phyloP scores from a whole-genome alignment of 2,113 vertebrate species.

The Diadophis punctatus region DNA sequence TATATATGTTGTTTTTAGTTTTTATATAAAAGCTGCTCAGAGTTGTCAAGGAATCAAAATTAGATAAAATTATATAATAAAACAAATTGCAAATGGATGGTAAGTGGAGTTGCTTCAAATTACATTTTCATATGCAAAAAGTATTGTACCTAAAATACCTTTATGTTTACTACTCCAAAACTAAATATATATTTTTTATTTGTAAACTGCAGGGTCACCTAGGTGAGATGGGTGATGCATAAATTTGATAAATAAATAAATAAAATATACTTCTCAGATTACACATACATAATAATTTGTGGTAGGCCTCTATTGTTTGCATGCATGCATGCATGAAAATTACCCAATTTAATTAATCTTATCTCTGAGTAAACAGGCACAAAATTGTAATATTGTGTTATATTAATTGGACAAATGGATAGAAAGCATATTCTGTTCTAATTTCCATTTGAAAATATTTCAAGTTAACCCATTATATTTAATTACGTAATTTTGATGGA shows the following conservation, averaged over 20 bases:
- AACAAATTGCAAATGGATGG: neutral
- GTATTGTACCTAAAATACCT: neutral
- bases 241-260: no score
- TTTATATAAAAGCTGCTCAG: neutral
- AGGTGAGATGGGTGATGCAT: no score
- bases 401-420: neutral
- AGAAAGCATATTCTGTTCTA: slow-evolving; percentile 2
- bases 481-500: slow-evolving; percentile 49
- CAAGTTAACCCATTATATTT: slow-evolving; percentile 21
- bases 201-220: no score
- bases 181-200: no score
- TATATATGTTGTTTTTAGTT: neutral
- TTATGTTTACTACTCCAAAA: neutral
- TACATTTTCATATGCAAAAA: neutral
- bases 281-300: neutral
- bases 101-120: neutral
- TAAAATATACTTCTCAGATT: neutral
- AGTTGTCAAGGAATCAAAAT: neutral
- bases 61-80: neutral
- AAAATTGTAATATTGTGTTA: neutral
- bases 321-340: neutral
- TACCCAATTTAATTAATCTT: neutral
- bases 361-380: neutral
- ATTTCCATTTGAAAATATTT: slow-evolving; percentile 54
- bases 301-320: neutral